These are phyloP conservation scores for Psammodynastes pulverulentus DNA, from an alignment of 2,113 vertebrate genomes.

Conservation along the genomic window DNA sequence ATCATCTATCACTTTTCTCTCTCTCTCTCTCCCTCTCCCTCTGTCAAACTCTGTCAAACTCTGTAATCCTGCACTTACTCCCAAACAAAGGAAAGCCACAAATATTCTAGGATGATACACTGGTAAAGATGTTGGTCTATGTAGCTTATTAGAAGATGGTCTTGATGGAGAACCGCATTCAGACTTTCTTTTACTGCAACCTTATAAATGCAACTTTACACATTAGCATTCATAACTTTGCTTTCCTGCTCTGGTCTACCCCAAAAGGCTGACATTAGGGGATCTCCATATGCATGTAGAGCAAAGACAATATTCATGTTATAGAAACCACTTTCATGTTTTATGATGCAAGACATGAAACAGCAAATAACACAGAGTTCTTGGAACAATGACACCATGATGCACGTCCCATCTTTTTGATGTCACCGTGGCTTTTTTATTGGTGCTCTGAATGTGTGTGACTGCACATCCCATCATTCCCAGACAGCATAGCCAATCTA, in stretches of 20 bases:
- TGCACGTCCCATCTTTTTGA: not conserved
- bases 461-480: not conserved
- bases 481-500: not conserved
- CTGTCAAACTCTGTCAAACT: not conserved
- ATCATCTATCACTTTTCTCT: not conserved
- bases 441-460: not conserved
- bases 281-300: not conserved
- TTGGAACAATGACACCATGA: not conserved
- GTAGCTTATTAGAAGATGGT: not conserved
- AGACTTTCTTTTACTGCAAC: not conserved
- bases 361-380: not conserved
- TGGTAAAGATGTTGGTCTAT: not conserved
- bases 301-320: not conserved
- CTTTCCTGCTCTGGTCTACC: not conserved
- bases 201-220: not conserved
- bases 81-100: not conserved
- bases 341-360: not conserved
- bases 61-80: not conserved
- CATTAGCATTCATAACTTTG: not conserved
- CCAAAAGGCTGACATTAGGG: not conserved
- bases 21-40: too few relatives aligned
- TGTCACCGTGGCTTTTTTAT: not conserved
- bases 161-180: not conserved
- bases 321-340: not conserved
- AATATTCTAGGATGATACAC: not conserved